Evolutionary conservation across 1,140 invertebrate species (phyloP).

Genomic region (Lucilia cuprina): DNA sequence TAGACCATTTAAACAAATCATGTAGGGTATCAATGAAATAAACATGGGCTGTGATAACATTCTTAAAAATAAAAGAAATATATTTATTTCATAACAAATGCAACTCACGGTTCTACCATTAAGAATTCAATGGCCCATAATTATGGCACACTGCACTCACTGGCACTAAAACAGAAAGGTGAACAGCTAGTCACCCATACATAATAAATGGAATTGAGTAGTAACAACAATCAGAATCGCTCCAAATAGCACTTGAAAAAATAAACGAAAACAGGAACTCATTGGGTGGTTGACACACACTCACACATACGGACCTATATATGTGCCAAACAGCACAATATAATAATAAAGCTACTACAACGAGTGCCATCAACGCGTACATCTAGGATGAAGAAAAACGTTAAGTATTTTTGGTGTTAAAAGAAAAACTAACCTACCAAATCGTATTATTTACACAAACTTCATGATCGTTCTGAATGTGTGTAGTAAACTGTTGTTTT

Average conservation of each 20-base stretch:
- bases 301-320: no score
- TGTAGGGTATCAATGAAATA: no score
- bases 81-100: neutral
- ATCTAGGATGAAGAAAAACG: neutral
- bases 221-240: neutral
- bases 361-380: neutral
- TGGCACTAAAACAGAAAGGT: no score
- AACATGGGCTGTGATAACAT: neutral
- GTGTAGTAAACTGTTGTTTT: neutral
- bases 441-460: neutral
- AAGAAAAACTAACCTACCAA: neutral
- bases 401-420: neutral
- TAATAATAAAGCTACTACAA: no score
- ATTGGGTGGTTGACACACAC: slow-evolving; percentile 36
- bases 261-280: slow-evolving; percentile 22
- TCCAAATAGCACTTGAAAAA: neutral
- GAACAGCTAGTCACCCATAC: neutral
- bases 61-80: neutral
- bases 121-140: neutral
- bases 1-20: no score
- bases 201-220: neutral
- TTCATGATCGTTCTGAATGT: neutral
- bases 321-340: no score
- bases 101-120: neutral
- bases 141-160: neutral